phyloP scores from a whole-genome alignment of 2,113 vertebrate genomes.

The Ginglymostoma cirratum region DNA sequence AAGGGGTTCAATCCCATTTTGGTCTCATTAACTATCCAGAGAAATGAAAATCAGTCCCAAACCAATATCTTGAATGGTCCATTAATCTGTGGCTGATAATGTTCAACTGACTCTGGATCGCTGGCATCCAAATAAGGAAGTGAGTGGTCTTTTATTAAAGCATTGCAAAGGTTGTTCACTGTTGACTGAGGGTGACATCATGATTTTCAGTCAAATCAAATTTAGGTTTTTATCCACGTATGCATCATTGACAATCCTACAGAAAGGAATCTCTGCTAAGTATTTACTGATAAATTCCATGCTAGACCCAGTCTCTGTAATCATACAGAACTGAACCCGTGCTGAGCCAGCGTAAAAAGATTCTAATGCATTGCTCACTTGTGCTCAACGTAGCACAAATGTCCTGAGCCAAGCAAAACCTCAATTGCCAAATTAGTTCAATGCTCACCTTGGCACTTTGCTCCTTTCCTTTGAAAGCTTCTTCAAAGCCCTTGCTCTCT shows the following conservation, averaged over 20 bases:
- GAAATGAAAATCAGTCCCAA: neutral
- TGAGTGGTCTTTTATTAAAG: neutral
- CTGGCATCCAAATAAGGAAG: neutral
- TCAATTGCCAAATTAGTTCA: neutral
- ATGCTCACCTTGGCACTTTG: neutral
- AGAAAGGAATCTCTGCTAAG: neutral
- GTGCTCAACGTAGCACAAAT: neutral
- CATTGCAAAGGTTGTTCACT: neutral
- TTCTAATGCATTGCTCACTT: neutral
- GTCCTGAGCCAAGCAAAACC: neutral
- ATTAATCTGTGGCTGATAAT: neutral
- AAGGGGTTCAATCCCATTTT: neutral
- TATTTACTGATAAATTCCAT: neutral
- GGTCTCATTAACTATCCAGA: neutral
- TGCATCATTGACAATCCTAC: neutral
- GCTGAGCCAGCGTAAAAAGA: neutral
- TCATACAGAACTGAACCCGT: neutral
- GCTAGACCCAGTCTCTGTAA: neutral
- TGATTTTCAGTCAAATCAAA: neutral
- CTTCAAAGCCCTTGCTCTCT: neutral
- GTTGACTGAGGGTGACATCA: neutral
- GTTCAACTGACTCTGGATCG: neutral
- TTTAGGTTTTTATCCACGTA: neutral
- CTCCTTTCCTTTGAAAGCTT: neutral
- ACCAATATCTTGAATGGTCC: neutral